Evolutionary conservation across 1,140 invertebrate genomes (phyloP), one percentile per base, ranked within the genome.

Genomic region (Drosophila repletoides): DNA sequence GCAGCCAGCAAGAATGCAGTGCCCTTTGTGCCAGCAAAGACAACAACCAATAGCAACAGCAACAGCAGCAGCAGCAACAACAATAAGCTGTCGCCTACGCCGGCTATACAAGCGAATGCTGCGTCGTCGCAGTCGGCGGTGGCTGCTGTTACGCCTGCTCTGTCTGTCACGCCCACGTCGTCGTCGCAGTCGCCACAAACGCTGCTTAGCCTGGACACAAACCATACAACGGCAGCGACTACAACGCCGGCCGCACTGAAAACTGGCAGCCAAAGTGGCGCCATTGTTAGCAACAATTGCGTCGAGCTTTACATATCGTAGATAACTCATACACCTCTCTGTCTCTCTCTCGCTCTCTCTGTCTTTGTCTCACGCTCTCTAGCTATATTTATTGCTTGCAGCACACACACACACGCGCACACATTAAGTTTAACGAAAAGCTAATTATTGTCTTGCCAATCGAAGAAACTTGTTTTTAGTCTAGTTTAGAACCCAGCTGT

Each of bases 401-500:
- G 19, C 2, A 17, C 15, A 4, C 17, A 46, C 14, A 46, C n/a
- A n/a, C 22, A 21, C n/a, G n/a, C 14, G 17, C 14, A 6, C 17
- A 24, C 9, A 29, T 21, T 61, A 56, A 38, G 28, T 24, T 59
- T 49, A 56, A 58, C 31, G 24, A 66, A 66, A 14, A n/a, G n/a
- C n/a, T n/a, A n/a, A n/a, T n/a, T n/a, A n/a, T n/a, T n/a, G 41
- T 86, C 80, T 86, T 86, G 80, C 80, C 80, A 84, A 79, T 59
- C 75, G 80, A 84, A 86, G 80, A 86, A 86, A 86, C 58, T 61
- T 72, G 75, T 60, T 68, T 65, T 38, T 84, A 75, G 79, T 66
- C 48, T 72, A 79, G 69, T 17, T 58, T 28, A 66, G 51, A 77
- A 81, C 73, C 66, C 22, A 41, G 45, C 63, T 60, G 45, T 66